phyloP scores from a whole-genome alignment of 2,113 vertebrate genomes.

The Damaliscus lunatus region DNA sequence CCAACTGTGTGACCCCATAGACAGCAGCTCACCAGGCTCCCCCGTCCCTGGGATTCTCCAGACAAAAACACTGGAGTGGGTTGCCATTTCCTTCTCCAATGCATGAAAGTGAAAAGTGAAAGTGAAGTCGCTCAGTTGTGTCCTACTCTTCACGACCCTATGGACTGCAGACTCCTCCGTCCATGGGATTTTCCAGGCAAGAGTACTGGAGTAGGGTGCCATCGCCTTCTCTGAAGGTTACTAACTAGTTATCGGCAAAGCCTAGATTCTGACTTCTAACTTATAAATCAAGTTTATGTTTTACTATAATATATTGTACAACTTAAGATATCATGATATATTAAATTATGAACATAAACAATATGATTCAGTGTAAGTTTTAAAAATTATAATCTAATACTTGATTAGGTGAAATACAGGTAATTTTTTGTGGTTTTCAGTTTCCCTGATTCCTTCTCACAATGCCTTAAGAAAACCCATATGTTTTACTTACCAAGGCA shows the following conservation, averaged over 20 bases:
- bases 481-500: neutral
- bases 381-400: neutral
- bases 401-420: neutral
- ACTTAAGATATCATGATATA: neutral
- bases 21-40: neutral
- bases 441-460: neutral
- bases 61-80: neutral
- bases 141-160: fast-evolving
- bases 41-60: neutral
- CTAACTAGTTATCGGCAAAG: neutral
- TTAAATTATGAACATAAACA: too few species aligned
- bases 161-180: neutral
- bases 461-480: neutral
- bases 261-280: neutral
- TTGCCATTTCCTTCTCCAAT: neutral
- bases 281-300: neutral
- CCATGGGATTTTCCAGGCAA: neutral
- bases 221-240: neutral
- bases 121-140: neutral
- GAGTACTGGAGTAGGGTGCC: neutral
- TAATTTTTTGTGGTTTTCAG: neutral
- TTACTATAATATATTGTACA: neutral
- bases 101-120: neutral
- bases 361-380: too few species aligned
- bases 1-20: neutral